Percentiles rank a stretch among this genome's conserved stretches.
Conservation (phyloP, 2,113 vertebrate genomes). For the Ceyx margarethae region DNA sequence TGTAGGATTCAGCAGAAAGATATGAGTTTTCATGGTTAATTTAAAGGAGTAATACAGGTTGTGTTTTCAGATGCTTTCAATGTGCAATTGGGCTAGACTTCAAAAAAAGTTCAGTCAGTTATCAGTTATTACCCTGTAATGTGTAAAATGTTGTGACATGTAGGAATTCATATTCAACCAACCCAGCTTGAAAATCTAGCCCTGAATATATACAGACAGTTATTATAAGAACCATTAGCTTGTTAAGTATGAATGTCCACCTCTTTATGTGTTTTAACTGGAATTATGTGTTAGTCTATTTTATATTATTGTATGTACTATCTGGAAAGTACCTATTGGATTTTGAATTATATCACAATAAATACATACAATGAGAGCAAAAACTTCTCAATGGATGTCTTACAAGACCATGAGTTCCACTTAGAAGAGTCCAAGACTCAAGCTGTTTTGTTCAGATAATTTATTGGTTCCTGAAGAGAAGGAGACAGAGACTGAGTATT, state of each 20-base stretch:
- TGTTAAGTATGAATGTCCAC: background rate
- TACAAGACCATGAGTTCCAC: background rate
- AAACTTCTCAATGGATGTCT: constrained; percentile 9
- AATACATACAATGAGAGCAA: background rate
- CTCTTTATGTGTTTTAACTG: background rate
- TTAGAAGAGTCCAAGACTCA: constrained; percentile 46
- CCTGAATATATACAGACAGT: background rate
- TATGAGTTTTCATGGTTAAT: background rate
- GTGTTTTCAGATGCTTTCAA: background rate
- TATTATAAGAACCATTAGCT: background rate
- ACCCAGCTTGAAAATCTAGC: background rate
- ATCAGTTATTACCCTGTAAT: background rate
- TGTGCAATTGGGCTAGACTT: background rate
- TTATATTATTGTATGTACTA: background rate
- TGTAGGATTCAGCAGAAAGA: background rate
- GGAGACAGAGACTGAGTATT: constrained; percentile 63
- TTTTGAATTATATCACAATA: background rate
- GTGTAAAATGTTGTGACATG: background rate
- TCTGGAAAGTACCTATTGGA: background rate
- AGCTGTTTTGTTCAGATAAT: constrained; percentile 43
- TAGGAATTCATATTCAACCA: background rate
- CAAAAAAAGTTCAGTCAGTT: background rate
- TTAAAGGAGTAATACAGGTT: background rate
- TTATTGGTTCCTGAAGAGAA: constrained; percentile 42
- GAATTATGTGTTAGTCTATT: background rate